Evolutionary conservation across 2,888 invertebrate species (phyloP), one percentile per base, ranked within the genome.

Genomic region (Tipula confusa): DNA sequence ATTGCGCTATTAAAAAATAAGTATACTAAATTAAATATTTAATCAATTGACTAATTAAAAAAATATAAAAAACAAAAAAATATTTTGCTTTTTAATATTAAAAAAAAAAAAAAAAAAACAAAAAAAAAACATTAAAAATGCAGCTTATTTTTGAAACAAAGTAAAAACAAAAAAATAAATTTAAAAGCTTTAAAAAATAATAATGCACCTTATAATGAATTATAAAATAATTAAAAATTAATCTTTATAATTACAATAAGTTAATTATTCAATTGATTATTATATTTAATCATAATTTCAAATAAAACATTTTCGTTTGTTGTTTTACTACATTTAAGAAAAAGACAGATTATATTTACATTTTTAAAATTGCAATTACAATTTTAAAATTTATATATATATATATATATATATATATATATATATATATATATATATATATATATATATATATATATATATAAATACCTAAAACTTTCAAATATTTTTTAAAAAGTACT

Each of bases 311-410:
- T 48, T 48, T 24, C 24, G 5, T 64, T 24, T 24, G 5, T 64
- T 64, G 64, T 64, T 64, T 64, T 24, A 64, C 24, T 24, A 64
- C 64, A 9, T 64, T 64, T 64, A 64, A 64, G 64, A 64, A 64
- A 64, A 64, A 64, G 64, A 64, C 64, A 64, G 64, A 64, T 64
- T n/a, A 64, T 64, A 64, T 64, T 64, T 64, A 24, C 64, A 64
- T 64, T 64, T 64, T 64, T 64, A 64, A 64, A 64, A 64, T 64
- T 9, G 64, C 64, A 24, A 6, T n/a, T n/a, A n/a, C n/a, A n/a
- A 7, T 5, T 5, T 31, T 3, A 5, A 31, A 5, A 5, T 7
- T 5, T 31, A 31, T 31, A 31, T 31, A 31, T 31, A 31, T 31
- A 31, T 31, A 31, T 31, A 31, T 31, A 31, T 31, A 31, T 31